Conservation (phyloP, 2,888 invertebrate species). For the Cantharis flavilabris region DNA sequence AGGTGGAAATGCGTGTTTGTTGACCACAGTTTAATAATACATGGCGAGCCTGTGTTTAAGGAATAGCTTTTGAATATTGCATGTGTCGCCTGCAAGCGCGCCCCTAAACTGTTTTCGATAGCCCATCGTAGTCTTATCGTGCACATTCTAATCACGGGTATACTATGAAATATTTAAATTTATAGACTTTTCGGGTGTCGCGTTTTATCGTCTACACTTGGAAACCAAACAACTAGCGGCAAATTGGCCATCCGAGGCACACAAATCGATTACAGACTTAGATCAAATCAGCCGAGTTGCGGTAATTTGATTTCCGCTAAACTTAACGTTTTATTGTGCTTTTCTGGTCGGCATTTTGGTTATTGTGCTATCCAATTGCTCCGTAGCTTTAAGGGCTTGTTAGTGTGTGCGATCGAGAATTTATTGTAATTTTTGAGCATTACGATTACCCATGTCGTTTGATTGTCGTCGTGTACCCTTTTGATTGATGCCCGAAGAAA, state of each 20-base stretch:
- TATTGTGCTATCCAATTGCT: background rate
- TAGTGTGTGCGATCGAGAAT: background rate
- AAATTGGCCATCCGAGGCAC: conserved; percentile 44
- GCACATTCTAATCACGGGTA: conserved; percentile 12
- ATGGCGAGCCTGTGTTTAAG: conserved; percentile 35
- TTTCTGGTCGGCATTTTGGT: background rate
- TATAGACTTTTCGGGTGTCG: conserved; percentile 21
- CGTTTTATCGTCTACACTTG: conserved; percentile 25
- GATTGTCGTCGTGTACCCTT: background rate
- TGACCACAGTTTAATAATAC: conserved; percentile 41
- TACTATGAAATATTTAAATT: conserved; percentile 39
- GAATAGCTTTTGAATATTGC: conserved; percentile 35
- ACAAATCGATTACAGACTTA: conserved; percentile 41
- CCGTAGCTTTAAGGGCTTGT: conserved; percentile 19
- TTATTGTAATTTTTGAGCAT: background rate
- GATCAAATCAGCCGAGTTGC: conserved; percentile 44
- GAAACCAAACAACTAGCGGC: conserved; percentile 40
- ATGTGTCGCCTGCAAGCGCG: conserved; percentile 31
- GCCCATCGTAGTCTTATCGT: conserved; percentile 26
- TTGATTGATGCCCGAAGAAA: background rate
- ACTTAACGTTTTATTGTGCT: conserved; percentile 25
- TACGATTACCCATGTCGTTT: background rate
- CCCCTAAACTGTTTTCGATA: conserved; percentile 38
- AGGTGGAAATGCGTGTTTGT: conserved; percentile 30
- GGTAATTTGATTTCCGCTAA: conserved; percentile 45